Evolutionary conservation across 2,888 invertebrate species (phyloP).

Genomic region (Reticulitermes lucifugus): DNA sequence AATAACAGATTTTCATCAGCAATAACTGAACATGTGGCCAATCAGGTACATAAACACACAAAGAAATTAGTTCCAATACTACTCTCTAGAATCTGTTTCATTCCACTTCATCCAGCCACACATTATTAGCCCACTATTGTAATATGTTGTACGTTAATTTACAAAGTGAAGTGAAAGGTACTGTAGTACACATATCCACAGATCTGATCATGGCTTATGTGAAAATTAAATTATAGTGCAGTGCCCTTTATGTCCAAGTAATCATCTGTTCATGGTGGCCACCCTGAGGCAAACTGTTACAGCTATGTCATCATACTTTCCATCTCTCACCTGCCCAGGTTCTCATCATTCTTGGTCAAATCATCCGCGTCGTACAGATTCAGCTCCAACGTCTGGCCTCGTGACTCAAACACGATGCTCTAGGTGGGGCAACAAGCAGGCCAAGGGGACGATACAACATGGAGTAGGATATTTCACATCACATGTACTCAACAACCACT

Average conservation of each 20-base stretch:
- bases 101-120: too few relatives aligned
- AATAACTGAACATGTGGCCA: too few relatives aligned
- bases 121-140: too few relatives aligned
- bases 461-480: background rate
- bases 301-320: background rate
- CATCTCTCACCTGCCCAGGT: constrained; percentile 82
- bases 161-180: too few relatives aligned
- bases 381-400: constrained; percentile 80
- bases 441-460: constrained; percentile 60
- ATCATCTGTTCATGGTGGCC: background rate
- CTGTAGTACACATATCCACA: too few relatives aligned
- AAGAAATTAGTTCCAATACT: too few relatives aligned
- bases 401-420: constrained; percentile 65
- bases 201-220: too few relatives aligned
- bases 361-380: constrained; percentile 91
- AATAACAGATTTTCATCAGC: too few relatives aligned
- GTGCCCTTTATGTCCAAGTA: background rate
- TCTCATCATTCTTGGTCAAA: constrained; percentile 84
- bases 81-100: too few relatives aligned
- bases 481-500: background rate
- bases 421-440: constrained; percentile 55
- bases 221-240: background rate
- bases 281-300: background rate
- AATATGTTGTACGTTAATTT: too few relatives aligned
- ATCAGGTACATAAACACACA: too few relatives aligned